phyloP scores from a whole-genome alignment of 2,113 vertebrate genomes.

The Datnioides undecimradiatus region DNA sequence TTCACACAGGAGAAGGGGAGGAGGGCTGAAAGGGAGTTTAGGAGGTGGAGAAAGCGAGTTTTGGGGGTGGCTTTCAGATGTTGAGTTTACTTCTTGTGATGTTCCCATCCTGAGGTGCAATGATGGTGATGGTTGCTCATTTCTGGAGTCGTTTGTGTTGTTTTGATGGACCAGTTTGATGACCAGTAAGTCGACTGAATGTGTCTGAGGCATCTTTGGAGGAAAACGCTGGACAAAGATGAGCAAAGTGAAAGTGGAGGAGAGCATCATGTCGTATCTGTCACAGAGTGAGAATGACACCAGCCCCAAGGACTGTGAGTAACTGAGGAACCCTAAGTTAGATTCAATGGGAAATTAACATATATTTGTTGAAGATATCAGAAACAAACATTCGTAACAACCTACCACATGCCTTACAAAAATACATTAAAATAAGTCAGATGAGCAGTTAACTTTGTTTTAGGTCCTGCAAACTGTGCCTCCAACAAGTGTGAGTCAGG shows the following conservation, averaged over 20 bases:
- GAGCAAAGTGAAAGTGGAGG: conserved; percentile 60
- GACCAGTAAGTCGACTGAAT: conserved; percentile 23
- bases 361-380: neutral
- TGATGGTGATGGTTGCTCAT: neutral
- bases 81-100: conserved; percentile 30
- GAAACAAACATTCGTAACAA: neutral
- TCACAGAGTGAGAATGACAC: conserved; percentile 82
- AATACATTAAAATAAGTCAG: neutral
- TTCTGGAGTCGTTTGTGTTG: neutral
- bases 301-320: conserved; percentile 89
- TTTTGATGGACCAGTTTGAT: conserved; percentile 30
- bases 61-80: conserved; percentile 24
- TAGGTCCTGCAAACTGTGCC: neutral
- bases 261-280: conserved; percentile 74
- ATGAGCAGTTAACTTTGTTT: neutral
- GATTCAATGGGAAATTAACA: neutral
- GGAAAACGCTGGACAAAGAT: conserved; percentile 50
- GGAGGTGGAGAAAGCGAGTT: conserved; percentile 51
- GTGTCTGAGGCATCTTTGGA: conserved; percentile 5
- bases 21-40: conserved; percentile 68
- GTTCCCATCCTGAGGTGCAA: conserved; percentile 17
- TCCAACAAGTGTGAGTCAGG: neutral
- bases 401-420: neutral
- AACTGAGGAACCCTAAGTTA: conserved; percentile 30
- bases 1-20: conserved; percentile 60